Base-by-base conservation (phyloP, 1,140 invertebrate genomes). In the Caerostris darwini region DNA sequence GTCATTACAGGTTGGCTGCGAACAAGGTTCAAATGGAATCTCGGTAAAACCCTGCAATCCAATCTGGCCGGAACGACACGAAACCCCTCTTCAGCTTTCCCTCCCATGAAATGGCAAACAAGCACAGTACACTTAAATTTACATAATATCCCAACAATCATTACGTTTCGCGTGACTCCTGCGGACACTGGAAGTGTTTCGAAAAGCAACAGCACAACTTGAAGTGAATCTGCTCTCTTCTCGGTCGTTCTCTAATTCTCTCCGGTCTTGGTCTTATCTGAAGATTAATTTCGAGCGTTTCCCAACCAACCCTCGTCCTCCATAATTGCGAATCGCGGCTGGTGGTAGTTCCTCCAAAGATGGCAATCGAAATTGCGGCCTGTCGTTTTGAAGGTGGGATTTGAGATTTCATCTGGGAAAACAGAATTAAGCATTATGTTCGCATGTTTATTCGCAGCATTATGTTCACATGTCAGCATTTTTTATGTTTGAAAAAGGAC, bases 141-240 rank as follows among this genome's bases (percentile, higher is more conserved):
- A 59, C 83, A 85, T 85, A 85, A 85, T 85, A 85, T 12, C 83
- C 83, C 56, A 85, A 85, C 83, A 85, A 85, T 85, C 83, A 85
- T 85, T 85, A 85, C n/a, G 83, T 34, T 59, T 85, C 19, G 83
- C 83, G n/a, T 85, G 83, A 85, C 56, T 19, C 61, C 71, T 53
- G 71, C 14, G 57, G 83, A 59, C 83, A n/a, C 34, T 34, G 12
- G 14, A 3, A 53, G 50, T 34, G 71, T 77, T 77, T 77, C 34
- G 71, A 53, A 77, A 77, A 50, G n/a, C 34, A 34, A 2, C 34
- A 77, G 34, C n/a, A n/a, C n/a, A 50, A 77, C 71, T 77, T 34
- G 8, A 77, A 53, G 19, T 77, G 71, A 77, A 34, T 34, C 71
- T 77, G 71, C 14, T 77, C 53, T 77, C 19, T 19, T 50, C 50